phyloP scores from a whole-genome alignment of 2,888 invertebrate genomes.

The Adelognathus sp. region DNA sequence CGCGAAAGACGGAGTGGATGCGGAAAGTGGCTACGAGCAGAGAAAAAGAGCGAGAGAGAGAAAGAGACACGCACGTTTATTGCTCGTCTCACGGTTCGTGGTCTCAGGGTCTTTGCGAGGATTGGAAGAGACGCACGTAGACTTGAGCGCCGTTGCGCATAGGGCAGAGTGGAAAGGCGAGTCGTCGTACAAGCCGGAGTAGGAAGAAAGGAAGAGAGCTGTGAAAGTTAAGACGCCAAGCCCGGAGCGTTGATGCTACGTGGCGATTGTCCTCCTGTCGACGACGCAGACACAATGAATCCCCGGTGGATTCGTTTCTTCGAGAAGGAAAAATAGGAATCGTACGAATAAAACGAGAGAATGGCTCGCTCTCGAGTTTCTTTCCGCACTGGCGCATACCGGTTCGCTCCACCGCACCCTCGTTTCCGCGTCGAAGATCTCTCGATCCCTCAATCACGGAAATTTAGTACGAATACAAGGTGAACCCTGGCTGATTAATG shows the following conservation, averaged over 20 bases:
- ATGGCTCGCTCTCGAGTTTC: not conserved
- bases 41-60: not conserved
- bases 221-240: conserved; percentile 41
- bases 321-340: conserved; percentile 23
- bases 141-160: not conserved
- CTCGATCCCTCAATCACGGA: conserved; percentile 8
- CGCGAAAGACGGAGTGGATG: not conserved
- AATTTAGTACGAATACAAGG: conserved; percentile 3
- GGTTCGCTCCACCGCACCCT: not conserved
- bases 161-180: not conserved
- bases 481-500: conserved; percentile 2
- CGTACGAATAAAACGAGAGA: conserved; percentile 2
- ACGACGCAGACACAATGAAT: conserved; percentile 51
- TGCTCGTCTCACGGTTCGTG: conserved; percentile 44
- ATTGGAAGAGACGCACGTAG: conserved; percentile 49
- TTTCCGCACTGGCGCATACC: not conserved
- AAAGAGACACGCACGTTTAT: conserved; percentile 44
- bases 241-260: conserved; percentile 50
- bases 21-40: too few relatives aligned
- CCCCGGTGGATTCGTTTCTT: conserved; percentile 36
- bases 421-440: not conserved
- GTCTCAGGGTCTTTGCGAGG: conserved; percentile 36
- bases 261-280: conserved; percentile 54
- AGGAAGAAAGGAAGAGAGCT: conserved; percentile 32
- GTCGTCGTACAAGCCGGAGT: conserved; percentile 10